Base-by-base conservation (phyloP, 2,888 invertebrate species). In the Tetranychus piercei region DNA sequence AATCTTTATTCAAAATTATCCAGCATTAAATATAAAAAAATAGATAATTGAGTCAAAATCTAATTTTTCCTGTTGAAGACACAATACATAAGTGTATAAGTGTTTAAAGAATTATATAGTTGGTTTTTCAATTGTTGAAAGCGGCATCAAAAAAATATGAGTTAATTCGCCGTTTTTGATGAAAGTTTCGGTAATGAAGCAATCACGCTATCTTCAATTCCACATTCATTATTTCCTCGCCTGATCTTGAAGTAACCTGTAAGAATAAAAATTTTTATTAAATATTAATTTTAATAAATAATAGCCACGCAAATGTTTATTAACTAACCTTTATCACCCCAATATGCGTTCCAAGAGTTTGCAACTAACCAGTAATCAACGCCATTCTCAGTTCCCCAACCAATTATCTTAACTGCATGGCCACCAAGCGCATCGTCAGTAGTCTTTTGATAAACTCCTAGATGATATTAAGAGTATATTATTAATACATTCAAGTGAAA, bases 311-410 rank as follows among this genome's bases (percentile, higher is more conserved):
- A 8, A 8, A 8, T 45, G 6, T 45, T 7, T 45, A 6, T 45
- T 6, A 45, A 55, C 55, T 9, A 0, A 55, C 73, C 73, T 64
- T 64, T 73, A 22, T 90, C 88, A 78, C 94, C 94, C 94, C 94
- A 94, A 82, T 94, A 94, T 0, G 86, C 85, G 84, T 94, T 94
- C 94, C 94, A 94, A 0, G 91, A 92, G 84, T 94, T 94, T 73
- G 91, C 92, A 79, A 92, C 87, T 34, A 92, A 86, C 94, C 94
- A 94, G 82, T 92, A 94, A 72, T 90, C 89, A 74, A 86, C 87
- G 9, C 86, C 87, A 72, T 87, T 86, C 78, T 91, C 89, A 0
- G 87, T 87, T 69, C 94, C 94, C 91, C 92, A 94, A n/a, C 94
- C 93, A 72, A 93, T 82, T 73, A 94, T 88, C 81, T 89, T 89